phyloP scores from a whole-genome alignment of 2,113 vertebrate genomes.

The Pleuronectes platessa region DNA sequence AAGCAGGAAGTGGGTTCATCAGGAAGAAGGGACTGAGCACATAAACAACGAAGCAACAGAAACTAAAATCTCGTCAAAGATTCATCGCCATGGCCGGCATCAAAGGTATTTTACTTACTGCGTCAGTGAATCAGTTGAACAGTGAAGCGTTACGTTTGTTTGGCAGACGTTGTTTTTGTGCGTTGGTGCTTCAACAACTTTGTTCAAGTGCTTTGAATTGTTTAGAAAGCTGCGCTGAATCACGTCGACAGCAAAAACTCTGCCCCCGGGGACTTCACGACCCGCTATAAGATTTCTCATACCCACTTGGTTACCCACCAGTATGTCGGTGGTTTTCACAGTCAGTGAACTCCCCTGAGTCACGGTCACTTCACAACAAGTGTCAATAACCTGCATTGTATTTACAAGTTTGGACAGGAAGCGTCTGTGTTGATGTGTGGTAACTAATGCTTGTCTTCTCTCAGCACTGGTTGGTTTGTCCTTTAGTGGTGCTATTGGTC shows the following conservation, averaged over 20 bases:
- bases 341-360: neutral
- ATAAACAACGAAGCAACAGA: constrained; percentile 58
- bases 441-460: constrained; percentile 34
- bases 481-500: constrained; percentile 93
- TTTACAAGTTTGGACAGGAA: neutral
- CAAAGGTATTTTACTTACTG: constrained; percentile 73
- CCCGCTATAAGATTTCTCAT: neutral
- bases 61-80: constrained; percentile 20
- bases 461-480: constrained; percentile 93
- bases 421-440: neutral
- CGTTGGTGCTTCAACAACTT: neutral
- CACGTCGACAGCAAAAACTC: constrained; percentile 6
- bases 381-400: neutral
- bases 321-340: neutral
- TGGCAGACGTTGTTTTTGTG: neutral
- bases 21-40: constrained; percentile 21
- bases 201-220: neutral
- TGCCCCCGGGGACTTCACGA: neutral
- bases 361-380: neutral
- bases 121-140: rapidly evolving
- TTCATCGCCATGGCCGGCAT: constrained; percentile 78
- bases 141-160: neutral
- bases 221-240: constrained; percentile 8
- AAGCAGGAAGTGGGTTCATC: constrained; percentile 66
- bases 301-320: neutral